Percentiles rank a stretch among this genome's conserved stretches.
Conservation (phyloP, 2,797 vertebrate genomes). For the Emys orbicularis region DNA sequence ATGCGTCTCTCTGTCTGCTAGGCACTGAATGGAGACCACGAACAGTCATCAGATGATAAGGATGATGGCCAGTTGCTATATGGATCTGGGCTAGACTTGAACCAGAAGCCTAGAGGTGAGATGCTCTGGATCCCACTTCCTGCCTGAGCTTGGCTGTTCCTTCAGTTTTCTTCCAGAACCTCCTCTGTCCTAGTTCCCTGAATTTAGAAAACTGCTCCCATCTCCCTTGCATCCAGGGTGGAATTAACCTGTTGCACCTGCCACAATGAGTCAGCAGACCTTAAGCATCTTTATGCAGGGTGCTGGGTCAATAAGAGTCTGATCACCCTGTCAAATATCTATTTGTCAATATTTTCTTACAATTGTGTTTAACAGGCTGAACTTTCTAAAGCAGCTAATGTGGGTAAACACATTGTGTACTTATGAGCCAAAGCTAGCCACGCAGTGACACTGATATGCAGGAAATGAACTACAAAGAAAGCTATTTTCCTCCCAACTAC, state of each 20-base stretch:
- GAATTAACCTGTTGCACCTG: neutral
- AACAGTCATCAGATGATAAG: neutral
- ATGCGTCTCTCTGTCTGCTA: neutral
- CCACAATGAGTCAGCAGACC: neutral
- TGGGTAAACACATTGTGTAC: neutral
- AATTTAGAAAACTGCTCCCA: neutral
- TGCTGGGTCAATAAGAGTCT: neutral
- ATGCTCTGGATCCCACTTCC: neutral
- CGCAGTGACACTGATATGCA: neutral
- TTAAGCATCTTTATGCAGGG: neutral
- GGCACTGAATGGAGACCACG: neutral
- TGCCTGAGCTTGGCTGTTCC: neutral
- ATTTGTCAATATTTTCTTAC: neutral
- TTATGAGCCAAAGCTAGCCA: neutral
- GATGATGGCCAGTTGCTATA: neutral
- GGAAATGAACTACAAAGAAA: neutral
- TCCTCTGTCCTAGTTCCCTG: neutral
- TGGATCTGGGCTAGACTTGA: neutral
- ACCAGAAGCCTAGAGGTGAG: neutral
- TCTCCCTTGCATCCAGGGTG: neutral
- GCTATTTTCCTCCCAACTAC: constrained; percentile 5
- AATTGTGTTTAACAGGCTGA: neutral
- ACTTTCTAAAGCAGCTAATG: neutral
- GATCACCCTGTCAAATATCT: neutral
- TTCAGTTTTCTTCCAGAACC: neutral